phyloP scores from a whole-genome alignment of 1,140 invertebrate species.

The Drosophila equinoxialis region DNA sequence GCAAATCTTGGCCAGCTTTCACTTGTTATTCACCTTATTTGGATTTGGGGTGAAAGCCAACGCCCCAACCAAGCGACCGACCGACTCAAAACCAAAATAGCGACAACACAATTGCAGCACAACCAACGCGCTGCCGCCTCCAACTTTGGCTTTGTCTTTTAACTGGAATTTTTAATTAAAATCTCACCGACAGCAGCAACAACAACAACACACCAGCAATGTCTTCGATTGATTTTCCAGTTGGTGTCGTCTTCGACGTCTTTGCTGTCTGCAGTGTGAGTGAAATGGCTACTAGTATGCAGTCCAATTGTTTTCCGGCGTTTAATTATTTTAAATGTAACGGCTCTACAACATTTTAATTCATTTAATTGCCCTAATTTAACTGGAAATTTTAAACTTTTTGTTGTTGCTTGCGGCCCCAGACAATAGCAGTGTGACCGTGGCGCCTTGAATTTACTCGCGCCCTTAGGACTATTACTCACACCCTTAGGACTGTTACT shows the following conservation, averaged over 20 bases:
- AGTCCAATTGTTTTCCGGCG: neutral
- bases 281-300: neutral
- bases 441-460: neutral
- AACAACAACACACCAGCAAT: slow-evolving; percentile 21
- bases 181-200: slow-evolving; percentile 15
- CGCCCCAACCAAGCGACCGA: slow-evolving; percentile 28
- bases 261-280: neutral
- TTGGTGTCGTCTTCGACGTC: neutral
- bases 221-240: slow-evolving; percentile 50
- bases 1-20: slow-evolving; percentile 54
- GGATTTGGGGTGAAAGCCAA: slow-evolving; percentile 57
- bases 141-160: slow-evolving; percentile 24
- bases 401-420: slow-evolving; percentile 33
- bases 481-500: no score
- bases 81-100: neutral
- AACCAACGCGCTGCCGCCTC: slow-evolving; percentile 1
- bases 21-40: slow-evolving; percentile 51
- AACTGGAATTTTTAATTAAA: slow-evolving; percentile 31
- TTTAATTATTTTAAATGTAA: neutral
- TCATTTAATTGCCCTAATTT: slow-evolving; percentile 8
- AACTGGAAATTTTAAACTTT: slow-evolving; percentile 29
- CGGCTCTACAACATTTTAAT: neutral
- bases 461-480: no score
- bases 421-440: slow-evolving; percentile 16
- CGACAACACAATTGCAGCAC: neutral